A percentile compares a stretch with the other conserved stretches of the same genome.
Evolutionary conservation across 92 coral and sea anemone species (phyloP).

Genomic region (Palythoa grandiflora): DNA sequence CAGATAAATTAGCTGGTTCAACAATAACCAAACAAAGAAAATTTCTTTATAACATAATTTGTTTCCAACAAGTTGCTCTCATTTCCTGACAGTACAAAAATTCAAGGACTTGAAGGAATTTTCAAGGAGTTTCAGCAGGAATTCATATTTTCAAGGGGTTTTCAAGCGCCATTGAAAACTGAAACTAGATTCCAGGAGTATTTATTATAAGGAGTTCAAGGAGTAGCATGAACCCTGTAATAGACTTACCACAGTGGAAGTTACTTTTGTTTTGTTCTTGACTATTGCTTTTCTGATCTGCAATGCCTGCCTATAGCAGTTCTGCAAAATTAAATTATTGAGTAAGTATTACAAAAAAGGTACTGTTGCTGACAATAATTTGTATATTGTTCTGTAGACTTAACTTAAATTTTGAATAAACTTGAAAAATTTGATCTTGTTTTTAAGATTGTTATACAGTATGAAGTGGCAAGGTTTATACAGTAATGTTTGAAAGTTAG

Average conservation of each 20-base stretch:
- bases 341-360: neutral
- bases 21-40: too few species aligned
- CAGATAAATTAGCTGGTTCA: neutral
- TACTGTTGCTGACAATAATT: neutral
- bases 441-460: too few species aligned
- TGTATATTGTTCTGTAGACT: neutral
- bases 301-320: conserved; percentile 84
- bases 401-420: neutral
- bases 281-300: conserved; percentile 82
- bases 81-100: too few species aligned
- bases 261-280: conserved; percentile 83
- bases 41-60: too few species aligned
- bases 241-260: conserved; percentile 73
- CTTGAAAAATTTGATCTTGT: too few species aligned
- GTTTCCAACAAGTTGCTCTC: too few species aligned
- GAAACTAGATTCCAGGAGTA: neutral
- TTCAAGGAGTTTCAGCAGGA: too few species aligned
- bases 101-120: too few species aligned
- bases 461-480: too few species aligned
- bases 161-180: too few species aligned
- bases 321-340: conserved; percentile 50
- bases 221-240: neutral
- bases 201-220: neutral
- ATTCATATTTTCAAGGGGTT: too few species aligned
- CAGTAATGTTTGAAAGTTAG: too few species aligned